Evolutionary conservation across 2,797 vertebrate species (phyloP).

Genomic region (Clarias fuscus): DNA sequence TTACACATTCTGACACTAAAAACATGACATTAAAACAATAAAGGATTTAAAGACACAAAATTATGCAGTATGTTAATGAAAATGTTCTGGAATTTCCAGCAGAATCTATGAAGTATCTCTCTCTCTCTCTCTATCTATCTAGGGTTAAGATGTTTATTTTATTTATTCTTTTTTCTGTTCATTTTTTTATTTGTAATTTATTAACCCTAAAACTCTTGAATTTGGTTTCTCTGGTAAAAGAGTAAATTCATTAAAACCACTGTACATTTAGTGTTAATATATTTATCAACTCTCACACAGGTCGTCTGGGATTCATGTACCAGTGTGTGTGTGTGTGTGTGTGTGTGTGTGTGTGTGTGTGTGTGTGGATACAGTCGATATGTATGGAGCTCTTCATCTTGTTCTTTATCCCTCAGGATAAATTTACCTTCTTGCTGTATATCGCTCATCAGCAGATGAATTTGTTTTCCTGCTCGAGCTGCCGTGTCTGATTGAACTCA

Average conservation of each 20-base stretch:
- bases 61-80: no score
- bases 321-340: not conserved
- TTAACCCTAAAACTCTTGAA: not conserved
- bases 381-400: not conserved
- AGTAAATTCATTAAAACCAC: not conserved
- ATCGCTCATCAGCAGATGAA: conserved; percentile 17
- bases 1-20: not conserved
- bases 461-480: conserved; percentile 25
- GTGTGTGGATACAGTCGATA: not conserved
- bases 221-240: not conserved
- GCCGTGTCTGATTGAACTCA: conserved; percentile 42
- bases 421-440: not conserved
- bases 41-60: not conserved
- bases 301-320: not conserved
- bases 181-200: no score
- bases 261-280: not conserved
- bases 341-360: no score
- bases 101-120: no score
- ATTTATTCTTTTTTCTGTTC: not conserved
- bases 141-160: not conserved
- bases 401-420: not conserved
- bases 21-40: not conserved
- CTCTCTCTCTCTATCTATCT: no score
- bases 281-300: not conserved
- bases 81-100: no score